These are phyloP conservation scores for Oryctolagus cuniculus DNA, from an alignment of 2,113 vertebrate species.

Conservation along the genomic window mOryCun1.1 NC_091442.1:84771501-84772000, in stretches of 20 bases:
- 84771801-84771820: not conserved
- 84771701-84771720: not conserved
- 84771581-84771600: not conserved
- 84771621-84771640: not conserved
- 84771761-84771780: not conserved
- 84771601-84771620: not conserved
- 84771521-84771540: not conserved
- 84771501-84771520: not conserved
- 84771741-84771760: not conserved
- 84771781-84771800: not conserved
- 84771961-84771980: not conserved
- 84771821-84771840: not conserved
- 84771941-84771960: not conserved
- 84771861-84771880: not conserved
- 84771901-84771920: not conserved
- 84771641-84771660: not conserved
- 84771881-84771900: not conserved
- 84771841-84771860: not conserved
- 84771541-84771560: not conserved
- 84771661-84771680: not conserved
- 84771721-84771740: constrained; percentile 29
- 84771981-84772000: not conserved
- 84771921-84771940: not conserved
- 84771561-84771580: not conserved
- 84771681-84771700: not conserved